phyloP scores from a whole-genome alignment of 2,113 vertebrate genomes.

The Glaucidium brasilianum region DNA sequence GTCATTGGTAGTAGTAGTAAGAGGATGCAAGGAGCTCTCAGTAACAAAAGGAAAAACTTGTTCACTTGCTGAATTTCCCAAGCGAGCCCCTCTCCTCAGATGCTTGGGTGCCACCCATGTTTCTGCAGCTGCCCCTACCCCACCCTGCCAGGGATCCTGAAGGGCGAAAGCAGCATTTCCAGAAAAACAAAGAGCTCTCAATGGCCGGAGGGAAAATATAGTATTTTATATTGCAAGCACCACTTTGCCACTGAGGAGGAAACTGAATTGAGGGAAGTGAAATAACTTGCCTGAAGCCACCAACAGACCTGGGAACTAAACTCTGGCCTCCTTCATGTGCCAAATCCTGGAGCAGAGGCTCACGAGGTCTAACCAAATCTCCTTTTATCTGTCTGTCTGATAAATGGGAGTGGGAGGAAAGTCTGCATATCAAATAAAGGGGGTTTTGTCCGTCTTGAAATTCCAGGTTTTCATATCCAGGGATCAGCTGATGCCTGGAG shows the following conservation, averaged over 20 bases:
- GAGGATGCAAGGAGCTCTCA: not conserved
- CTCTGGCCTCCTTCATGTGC: conserved; percentile 3
- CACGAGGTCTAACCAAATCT: conserved; percentile 22
- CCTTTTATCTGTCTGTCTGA: conserved; percentile 21
- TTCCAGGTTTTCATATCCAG: conserved; percentile 37
- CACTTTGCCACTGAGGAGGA: not conserved
- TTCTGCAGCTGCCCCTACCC: not conserved
- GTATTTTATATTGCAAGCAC: not conserved
- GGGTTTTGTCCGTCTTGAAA: not conserved
- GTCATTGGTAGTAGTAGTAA: not conserved
- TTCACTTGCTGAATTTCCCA: fast-evolving
- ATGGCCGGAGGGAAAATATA: not conserved
- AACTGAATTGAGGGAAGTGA: not conserved
- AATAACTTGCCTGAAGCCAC: conserved; percentile 45
- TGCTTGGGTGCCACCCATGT: not conserved
- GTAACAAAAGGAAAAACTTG: not conserved
- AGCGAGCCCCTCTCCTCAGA: not conserved
- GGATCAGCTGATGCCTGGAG: not conserved
- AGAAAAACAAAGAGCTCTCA: fast-evolving
- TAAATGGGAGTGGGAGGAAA: not conserved
- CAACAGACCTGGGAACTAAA: conserved; percentile 38
- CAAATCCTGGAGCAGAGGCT: conserved; percentile 29
- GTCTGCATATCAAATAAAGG: conserved; percentile 25
- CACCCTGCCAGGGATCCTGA: not conserved
- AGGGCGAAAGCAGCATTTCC: not conserved